Conservation (phyloP, 2,113 vertebrate species). For the Aptenodytes forsteri region DNA sequence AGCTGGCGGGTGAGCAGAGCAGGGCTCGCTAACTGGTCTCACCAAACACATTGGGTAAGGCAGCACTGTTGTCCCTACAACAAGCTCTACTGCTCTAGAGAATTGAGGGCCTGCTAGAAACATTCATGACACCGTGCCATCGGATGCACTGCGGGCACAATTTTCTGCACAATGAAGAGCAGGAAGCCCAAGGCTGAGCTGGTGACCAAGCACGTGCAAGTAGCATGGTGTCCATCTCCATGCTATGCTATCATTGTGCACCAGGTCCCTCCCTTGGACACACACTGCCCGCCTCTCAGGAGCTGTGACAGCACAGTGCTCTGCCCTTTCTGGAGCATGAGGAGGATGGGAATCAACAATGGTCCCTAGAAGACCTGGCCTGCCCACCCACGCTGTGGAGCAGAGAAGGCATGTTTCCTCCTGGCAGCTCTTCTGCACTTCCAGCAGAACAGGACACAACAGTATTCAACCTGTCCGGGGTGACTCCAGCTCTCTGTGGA, state of each 20-base stretch:
- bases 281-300: background rate
- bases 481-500: background rate
- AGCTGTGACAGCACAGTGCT: background rate
- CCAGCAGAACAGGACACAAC: background rate
- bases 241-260: background rate
- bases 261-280: background rate
- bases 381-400: background rate
- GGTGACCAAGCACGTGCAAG: background rate
- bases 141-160: accelerated
- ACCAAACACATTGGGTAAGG: background rate
- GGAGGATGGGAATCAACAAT: background rate
- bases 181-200: background rate
- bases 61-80: background rate
- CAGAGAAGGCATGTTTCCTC: background rate
- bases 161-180: background rate
- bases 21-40: background rate
- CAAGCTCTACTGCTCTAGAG: background rate
- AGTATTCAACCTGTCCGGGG: background rate
- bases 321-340: background rate
- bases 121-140: background rate
- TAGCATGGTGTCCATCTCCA: background rate
- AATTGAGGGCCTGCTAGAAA: background rate
- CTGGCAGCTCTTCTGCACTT: background rate
- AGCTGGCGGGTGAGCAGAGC: background rate
- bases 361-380: background rate